phyloP scores from a whole-genome alignment of 2,113 vertebrate genomes.

The Catharus fuscescens region DNA sequence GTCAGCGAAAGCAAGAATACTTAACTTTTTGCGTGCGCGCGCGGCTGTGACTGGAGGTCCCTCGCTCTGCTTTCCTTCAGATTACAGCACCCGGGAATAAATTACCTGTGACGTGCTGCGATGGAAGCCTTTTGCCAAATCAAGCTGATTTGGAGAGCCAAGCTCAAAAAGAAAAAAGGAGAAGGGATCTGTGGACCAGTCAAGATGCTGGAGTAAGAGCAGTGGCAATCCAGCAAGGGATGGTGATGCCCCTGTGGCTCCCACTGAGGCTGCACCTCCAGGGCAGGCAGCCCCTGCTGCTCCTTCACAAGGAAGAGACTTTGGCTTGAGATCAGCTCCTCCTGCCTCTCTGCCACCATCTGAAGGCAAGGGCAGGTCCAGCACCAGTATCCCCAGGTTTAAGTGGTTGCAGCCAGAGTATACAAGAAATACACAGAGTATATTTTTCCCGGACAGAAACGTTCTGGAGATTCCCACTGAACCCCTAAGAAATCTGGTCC shows the following conservation, averaged over 20 bases:
- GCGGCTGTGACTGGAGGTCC: slow-evolving; percentile 71
- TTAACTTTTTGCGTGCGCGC: slow-evolving; percentile 70
- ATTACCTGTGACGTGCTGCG: slow-evolving; percentile 76
- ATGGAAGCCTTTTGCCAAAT: slow-evolving; percentile 74
- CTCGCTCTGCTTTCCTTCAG: slow-evolving; percentile 79
- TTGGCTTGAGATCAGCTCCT: not conserved
- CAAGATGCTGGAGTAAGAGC: not conserved
- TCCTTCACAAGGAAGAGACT: not conserved
- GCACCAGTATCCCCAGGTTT: not conserved
- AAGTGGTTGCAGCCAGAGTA: accelerated
- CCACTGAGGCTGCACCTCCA: not conserved
- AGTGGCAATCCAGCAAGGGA: not conserved
- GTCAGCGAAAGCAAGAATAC: slow-evolving; percentile 84
- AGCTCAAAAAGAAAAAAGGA: not conserved
- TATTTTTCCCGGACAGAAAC: not conserved
- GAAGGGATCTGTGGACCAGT: not conserved
- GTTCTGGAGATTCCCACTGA: not conserved
- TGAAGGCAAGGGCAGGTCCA: not conserved
- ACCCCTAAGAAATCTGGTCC: not conserved
- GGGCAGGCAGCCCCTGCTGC: not conserved
- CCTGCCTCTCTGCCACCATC: not conserved
- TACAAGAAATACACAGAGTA: too few relatives aligned
- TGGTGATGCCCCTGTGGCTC: not conserved
- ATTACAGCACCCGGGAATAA: slow-evolving; percentile 79
- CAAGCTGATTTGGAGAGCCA: slow-evolving; percentile 49